phyloP scores from a whole-genome alignment of 2,797 vertebrate species.

The Notamacropus eugenii region DNA sequence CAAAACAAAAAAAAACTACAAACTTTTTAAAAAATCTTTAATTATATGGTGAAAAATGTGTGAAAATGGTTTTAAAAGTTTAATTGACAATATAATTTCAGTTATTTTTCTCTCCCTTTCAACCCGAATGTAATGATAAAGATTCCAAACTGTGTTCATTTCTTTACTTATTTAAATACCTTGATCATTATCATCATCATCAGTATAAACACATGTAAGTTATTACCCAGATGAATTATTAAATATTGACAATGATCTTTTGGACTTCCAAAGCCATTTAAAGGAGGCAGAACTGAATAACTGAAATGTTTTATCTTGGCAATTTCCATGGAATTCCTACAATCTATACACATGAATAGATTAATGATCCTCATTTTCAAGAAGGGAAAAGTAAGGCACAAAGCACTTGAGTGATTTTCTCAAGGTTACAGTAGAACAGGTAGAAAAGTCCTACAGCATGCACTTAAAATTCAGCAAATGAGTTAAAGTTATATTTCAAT shows the following conservation, averaged over 20 bases:
- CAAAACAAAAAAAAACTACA: not conserved
- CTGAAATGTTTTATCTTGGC: not conserved
- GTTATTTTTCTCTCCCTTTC: constrained; percentile 54
- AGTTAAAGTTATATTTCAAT: not conserved
- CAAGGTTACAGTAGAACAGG: constrained; percentile 14
- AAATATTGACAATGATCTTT: not conserved
- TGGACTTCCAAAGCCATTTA: not conserved
- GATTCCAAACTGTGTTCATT: not conserved
- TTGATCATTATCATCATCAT: not conserved
- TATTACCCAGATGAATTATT: not conserved
- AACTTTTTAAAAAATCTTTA: constrained; percentile 39
- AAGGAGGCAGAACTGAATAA: not conserved
- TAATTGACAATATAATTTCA: constrained; percentile 11
- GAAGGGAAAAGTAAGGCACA: constrained; percentile 26
- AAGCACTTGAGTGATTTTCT: constrained; percentile 54
- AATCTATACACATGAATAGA: not conserved
- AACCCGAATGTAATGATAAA: constrained; percentile 17
- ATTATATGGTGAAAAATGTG: constrained; percentile 59
- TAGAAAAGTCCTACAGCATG: constrained; percentile 45
- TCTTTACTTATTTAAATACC: not conserved
- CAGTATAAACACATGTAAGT: not conserved
- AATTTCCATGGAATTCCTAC: constrained; percentile 29
- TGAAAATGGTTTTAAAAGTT: constrained; percentile 57
- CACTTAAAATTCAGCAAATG: not conserved
- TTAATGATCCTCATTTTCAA: not conserved